A percentile compares a stretch with the other conserved stretches of the same genome.
phyloP scores from a whole-genome alignment of 2,113 vertebrate genomes.

The Entelurus aequoreus region DNA sequence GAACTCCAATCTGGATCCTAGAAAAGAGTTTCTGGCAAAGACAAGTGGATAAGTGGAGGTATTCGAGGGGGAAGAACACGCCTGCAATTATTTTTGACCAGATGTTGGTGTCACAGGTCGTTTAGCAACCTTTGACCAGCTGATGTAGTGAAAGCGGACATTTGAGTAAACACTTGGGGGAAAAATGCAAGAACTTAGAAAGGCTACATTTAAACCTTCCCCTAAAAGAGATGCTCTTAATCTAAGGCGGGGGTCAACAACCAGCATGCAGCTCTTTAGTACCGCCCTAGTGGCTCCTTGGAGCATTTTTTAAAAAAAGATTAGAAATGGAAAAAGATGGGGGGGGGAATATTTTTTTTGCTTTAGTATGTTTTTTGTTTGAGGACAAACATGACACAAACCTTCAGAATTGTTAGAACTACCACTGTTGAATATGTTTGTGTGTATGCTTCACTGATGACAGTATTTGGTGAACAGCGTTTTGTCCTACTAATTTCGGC shows the following conservation, averaged over 20 bases:
- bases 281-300: too few species aligned
- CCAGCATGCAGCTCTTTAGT: too few species aligned
- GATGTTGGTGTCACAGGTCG: constrained; percentile 54
- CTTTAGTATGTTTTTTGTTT: too few species aligned
- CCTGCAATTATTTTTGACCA: constrained; percentile 48
- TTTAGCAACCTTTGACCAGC: constrained; percentile 59
- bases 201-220: constrained; percentile 32
- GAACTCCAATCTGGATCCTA: background rate
- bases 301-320: too few species aligned
- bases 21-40: background rate
- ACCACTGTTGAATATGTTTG: too few species aligned
- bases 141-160: constrained; percentile 35
- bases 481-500: too few species aligned
- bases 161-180: constrained; percentile 13
- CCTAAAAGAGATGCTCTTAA: background rate
- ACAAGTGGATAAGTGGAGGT: constrained; percentile 4
- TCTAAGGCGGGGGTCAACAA: background rate
- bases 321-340: too few species aligned
- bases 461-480: too few species aligned
- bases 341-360: too few species aligned
- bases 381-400: too few species aligned
- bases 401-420: too few species aligned
- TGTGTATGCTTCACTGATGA: too few species aligned
- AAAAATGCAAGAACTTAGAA: constrained; percentile 34
- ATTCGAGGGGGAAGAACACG: constrained; percentile 4